Evolutionary conservation across 2,888 invertebrate species (phyloP).

Genomic region (Nudaria mundana): DNA sequence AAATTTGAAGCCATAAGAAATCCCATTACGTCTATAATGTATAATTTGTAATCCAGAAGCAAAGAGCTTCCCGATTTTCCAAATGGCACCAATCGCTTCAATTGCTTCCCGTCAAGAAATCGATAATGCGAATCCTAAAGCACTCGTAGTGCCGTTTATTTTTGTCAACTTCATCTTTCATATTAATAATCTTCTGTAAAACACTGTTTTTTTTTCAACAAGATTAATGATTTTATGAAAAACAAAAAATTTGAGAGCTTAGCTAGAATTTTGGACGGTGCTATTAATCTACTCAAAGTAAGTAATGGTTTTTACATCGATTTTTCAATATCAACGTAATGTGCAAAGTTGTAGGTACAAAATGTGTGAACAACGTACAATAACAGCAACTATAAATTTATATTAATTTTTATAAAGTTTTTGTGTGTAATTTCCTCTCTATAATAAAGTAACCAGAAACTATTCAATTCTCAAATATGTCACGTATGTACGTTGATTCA

Average conservation of each 20-base stretch:
- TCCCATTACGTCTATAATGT: constrained; percentile 2
- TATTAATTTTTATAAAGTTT: too few relatives aligned
- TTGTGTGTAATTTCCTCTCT: too few relatives aligned
- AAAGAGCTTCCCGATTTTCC: constrained; percentile 7
- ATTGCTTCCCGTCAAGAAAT: constrained; percentile 9
- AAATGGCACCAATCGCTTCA: constrained; percentile 4
- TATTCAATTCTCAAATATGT: too few relatives aligned
- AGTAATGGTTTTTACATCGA: too few relatives aligned
- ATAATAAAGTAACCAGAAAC: too few relatives aligned
- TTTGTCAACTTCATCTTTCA: constrained; percentile 23
- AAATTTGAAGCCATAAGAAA: not conserved
- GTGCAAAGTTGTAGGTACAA: too few relatives aligned
- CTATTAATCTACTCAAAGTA: too few relatives aligned
- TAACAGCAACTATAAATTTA: too few relatives aligned
- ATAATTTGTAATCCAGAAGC: constrained; percentile 2
- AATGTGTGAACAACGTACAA: too few relatives aligned
- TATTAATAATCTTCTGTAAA: constrained; percentile 23
- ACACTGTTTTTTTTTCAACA: constrained; percentile 23
- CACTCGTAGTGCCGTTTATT: constrained; percentile 24
- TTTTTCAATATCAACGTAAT: too few relatives aligned
- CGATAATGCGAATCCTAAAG: constrained; percentile 22
- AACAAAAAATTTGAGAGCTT: constrained; percentile 7
- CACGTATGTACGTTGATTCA: too few relatives aligned
- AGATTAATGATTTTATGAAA: constrained; percentile 14
- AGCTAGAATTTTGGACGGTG: constrained; percentile 11